Evolutionary conservation across 2,888 invertebrate genomes (phyloP).

Genomic region (Phorcus lineatus): DNA sequence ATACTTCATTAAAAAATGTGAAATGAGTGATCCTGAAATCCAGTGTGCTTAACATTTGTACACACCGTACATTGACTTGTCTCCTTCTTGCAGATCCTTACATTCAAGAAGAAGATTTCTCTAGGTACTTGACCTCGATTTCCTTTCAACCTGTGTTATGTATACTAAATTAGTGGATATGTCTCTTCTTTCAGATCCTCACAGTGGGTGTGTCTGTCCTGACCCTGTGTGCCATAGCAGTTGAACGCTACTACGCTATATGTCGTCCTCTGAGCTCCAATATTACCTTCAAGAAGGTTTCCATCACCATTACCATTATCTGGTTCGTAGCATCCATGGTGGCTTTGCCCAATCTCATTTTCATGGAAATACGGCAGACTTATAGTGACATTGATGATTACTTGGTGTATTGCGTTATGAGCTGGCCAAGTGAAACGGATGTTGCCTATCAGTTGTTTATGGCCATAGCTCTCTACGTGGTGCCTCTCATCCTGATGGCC

Average conservation of each 20-base stretch:
- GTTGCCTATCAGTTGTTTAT: slow-evolving; percentile 37
- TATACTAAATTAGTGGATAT: background rate
- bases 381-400: slow-evolving; percentile 37
- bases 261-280: slow-evolving; percentile 41
- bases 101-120: background rate
- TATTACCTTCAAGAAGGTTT: slow-evolving; percentile 42
- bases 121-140: too few relatives aligned
- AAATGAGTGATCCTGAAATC: too few relatives aligned
- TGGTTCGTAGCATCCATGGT: slow-evolving; percentile 40
- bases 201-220: slow-evolving; percentile 44
- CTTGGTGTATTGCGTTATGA: slow-evolving; percentile 34
- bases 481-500: slow-evolving; percentile 42
- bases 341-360: slow-evolving; percentile 39
- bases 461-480: slow-evolving; percentile 39
- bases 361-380: slow-evolving; percentile 30
- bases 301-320: slow-evolving; percentile 40
- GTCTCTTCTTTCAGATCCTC: slow-evolving; percentile 32
- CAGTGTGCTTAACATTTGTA: too few relatives aligned
- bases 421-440: slow-evolving; percentile 24
- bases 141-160: too few relatives aligned
- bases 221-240: slow-evolving; percentile 44
- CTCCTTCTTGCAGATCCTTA: background rate
- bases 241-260: slow-evolving; percentile 49
- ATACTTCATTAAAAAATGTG: too few relatives aligned
- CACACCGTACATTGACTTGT: too few relatives aligned